Conservation (phyloP, 2,888 invertebrate species). For the Acronicta alni region DNA sequence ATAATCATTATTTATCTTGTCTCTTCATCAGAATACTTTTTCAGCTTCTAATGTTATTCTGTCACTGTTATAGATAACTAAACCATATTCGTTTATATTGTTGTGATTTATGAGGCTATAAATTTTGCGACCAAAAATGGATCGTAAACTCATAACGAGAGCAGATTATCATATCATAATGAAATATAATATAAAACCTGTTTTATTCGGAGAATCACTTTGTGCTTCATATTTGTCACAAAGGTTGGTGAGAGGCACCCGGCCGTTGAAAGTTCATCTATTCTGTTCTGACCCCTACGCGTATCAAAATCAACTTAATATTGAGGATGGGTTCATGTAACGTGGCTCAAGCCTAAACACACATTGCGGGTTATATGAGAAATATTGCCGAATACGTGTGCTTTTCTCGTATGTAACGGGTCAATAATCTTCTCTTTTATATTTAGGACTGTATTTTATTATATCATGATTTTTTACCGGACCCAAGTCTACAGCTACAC, state of each 20-base stretch:
- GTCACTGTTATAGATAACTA: constrained; percentile 26
- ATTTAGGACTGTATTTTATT: constrained; percentile 26
- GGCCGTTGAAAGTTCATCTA: constrained; percentile 56
- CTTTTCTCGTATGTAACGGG: constrained; percentile 46
- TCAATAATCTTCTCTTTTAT: constrained; percentile 41
- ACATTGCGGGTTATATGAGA: constrained; percentile 48
- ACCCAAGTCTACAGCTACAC: neutral
- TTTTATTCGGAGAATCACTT: constrained; percentile 25
- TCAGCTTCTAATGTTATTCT: constrained; percentile 14
- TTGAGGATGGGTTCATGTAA: constrained; percentile 51
- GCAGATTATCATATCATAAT: constrained; percentile 51
- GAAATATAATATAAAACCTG: constrained; percentile 44
- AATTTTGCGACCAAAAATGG: constrained; percentile 44
- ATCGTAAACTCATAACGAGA: constrained; percentile 28
- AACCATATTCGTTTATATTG: constrained; percentile 28
- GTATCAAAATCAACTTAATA: constrained; percentile 66
- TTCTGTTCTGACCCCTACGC: constrained; percentile 45
- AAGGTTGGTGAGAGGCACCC: constrained; percentile 31
- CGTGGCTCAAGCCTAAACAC: constrained; percentile 50
- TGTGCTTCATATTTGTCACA: constrained; percentile 45
- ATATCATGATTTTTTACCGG: constrained; percentile 11
- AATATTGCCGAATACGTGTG: constrained; percentile 40
- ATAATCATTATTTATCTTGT: too few species aligned
- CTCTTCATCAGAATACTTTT: constrained; percentile 11
- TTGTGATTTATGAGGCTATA: constrained; percentile 38